These are phyloP conservation scores for Serinus canaria DNA, from an alignment of 2,113 vertebrate genomes.

Conservation along the genomic window DNA sequence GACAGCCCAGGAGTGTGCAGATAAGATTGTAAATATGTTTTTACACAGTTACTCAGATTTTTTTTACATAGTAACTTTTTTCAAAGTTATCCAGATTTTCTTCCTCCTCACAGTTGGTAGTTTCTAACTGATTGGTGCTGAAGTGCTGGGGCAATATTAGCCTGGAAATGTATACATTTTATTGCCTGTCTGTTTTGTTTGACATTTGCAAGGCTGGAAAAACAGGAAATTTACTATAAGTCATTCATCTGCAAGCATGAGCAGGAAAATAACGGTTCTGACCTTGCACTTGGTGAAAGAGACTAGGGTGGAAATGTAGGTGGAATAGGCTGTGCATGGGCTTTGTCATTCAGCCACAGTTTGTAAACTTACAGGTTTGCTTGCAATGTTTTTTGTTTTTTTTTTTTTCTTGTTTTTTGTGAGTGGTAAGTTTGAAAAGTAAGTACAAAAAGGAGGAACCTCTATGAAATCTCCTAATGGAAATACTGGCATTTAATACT, in stretches of 20 bases:
- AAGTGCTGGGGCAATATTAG: not conserved
- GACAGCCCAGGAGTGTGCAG: not conserved
- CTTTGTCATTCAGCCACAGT: not conserved
- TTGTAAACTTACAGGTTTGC: not conserved
- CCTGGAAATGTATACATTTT: not conserved
- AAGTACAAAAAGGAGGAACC: not conserved
- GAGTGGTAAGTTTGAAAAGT: not conserved
- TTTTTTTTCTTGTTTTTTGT: not conserved
- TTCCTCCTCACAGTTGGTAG: not conserved
- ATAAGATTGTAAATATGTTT: not conserved
- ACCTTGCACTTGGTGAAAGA: not conserved
- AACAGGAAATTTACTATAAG: constrained; percentile 25
- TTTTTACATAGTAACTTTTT: not conserved
- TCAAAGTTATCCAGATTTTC: not conserved
- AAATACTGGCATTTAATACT: not conserved
- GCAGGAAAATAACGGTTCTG: not conserved
- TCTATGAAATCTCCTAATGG: not conserved
- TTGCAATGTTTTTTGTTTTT: not conserved
- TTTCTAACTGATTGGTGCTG: not conserved
- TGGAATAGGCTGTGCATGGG: not conserved
- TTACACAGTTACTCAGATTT: not conserved
- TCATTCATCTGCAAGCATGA: not conserved
- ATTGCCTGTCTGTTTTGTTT: constrained; percentile 1
- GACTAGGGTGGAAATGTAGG: not conserved
- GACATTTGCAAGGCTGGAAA: constrained; percentile 35